phyloP scores from a whole-genome alignment of 2,797 vertebrate genomes.

The Psittacula echo region DNA sequence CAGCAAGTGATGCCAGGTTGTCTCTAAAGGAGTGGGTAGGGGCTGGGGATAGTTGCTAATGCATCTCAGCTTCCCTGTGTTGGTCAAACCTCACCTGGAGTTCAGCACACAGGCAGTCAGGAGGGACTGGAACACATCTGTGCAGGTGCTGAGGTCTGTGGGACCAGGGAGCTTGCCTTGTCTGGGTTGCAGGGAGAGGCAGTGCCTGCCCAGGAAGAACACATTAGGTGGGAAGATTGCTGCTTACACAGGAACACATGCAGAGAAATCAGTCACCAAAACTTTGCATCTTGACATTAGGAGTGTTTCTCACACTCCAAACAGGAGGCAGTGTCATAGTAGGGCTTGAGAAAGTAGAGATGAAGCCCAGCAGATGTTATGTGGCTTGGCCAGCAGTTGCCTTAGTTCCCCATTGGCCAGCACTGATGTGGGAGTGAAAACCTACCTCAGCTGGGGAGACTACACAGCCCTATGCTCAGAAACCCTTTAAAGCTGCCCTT shows the following conservation, averaged over 20 bases:
- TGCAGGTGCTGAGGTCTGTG: background rate
- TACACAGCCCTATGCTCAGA: background rate
- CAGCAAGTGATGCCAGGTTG: fast-evolving
- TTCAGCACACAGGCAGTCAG: background rate
- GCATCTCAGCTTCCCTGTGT: background rate
- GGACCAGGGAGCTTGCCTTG: background rate
- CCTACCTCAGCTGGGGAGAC: background rate
- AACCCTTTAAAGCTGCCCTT: background rate
- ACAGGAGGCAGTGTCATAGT: background rate
- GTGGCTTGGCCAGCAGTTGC: background rate
- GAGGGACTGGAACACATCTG: background rate
- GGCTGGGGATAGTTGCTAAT: background rate
- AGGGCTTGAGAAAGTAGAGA: background rate
- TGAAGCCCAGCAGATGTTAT: background rate
- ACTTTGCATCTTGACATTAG: background rate
- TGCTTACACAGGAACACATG: background rate
- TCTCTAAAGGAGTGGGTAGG: background rate
- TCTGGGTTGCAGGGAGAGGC: background rate
- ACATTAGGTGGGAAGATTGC: background rate
- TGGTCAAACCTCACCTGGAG: background rate
- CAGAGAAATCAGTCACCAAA: background rate
- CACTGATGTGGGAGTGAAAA: background rate
- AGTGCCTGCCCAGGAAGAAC: background rate
- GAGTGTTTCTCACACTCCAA: background rate
- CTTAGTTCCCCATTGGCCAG: background rate